Base-by-base conservation (phyloP, 2,797 vertebrate species). In the Gadopsis bispinosus region DNA sequence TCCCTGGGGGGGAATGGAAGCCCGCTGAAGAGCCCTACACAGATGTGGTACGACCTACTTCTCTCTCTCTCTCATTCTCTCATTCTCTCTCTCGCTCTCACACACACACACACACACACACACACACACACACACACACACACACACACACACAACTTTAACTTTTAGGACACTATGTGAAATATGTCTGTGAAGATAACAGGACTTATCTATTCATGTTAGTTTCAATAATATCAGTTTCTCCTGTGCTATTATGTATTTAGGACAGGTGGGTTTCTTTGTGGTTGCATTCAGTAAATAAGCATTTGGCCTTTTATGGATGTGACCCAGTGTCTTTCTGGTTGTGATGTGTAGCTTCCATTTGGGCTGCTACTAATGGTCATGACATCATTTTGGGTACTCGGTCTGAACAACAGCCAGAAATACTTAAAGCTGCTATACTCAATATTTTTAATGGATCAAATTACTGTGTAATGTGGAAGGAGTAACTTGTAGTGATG, bases 1-100 rank as follows among this genome's bases (percentile, higher is more conserved):
- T 97, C 87, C 98, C 97, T 1, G 97, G 97, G 31, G 97, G 96
- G 17, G 97, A 99, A 50, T 99, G 98, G 98, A 97, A 96, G 63
- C 77, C 91, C 5, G 93, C 96, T 0, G 92, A 95, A 43, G 97
- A 97, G 47, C 90, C 94, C 19, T 99, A 96, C 92, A 98, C 98
- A 0, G 97, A 99, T 7, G 96, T 97, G 95, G 98, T 99, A 91
- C 85, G 73, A 54, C 11, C 11, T 39, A 45, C 51, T 66, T n/a
- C 1, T 53, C 26, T 6, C 31, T 68, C 26, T 26, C 26, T 26
- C 26, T 26, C 26, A 2, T n/a, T n/a, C n/a, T n/a, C n/a, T n/a
- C n/a, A n/a, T n/a, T n/a, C 26, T 26, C 26, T 26, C 26, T 26
- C 26, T 26, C 26, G n/a, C n/a, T n/a, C 4, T 41, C 22, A 10